Conservation (phyloP, 2,113 vertebrate genomes). For the Tachycineta bicolor region DNA sequence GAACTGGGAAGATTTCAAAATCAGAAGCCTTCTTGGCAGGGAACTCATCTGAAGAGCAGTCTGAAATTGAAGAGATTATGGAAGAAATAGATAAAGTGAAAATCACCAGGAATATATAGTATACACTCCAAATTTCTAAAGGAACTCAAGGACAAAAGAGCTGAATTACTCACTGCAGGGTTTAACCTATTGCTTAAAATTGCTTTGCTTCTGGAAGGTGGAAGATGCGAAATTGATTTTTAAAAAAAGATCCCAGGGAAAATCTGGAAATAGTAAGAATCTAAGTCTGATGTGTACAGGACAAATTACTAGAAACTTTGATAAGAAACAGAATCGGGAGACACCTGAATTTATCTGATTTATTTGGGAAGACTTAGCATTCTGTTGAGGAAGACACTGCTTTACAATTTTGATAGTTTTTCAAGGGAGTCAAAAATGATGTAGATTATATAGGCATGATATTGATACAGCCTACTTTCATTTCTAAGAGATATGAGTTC, state of each 20-base stretch:
- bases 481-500: background rate
- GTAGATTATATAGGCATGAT: background rate
- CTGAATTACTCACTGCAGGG: constrained; percentile 36
- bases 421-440: background rate
- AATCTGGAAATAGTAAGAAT: background rate
- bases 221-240: background rate
- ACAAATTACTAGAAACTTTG: background rate
- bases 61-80: constrained; percentile 33
- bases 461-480: background rate
- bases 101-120: background rate
- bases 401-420: background rate
- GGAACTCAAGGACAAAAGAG: background rate
- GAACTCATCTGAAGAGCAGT: constrained; percentile 8
- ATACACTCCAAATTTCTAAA: constrained; percentile 24
- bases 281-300: background rate
- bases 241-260: background rate
- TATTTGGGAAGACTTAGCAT: background rate
- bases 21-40: background rate
- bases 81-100: constrained; percentile 32
- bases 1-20: constrained; percentile 23
- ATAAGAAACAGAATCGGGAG: background rate
- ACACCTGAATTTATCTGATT: background rate
- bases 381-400: background rate
- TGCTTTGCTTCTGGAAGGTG: constrained; percentile 19
- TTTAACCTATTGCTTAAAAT: constrained; percentile 34